Evolutionary conservation across 2,888 invertebrate genomes (phyloP).

Genomic region (Nomada goodeniana): DNA sequence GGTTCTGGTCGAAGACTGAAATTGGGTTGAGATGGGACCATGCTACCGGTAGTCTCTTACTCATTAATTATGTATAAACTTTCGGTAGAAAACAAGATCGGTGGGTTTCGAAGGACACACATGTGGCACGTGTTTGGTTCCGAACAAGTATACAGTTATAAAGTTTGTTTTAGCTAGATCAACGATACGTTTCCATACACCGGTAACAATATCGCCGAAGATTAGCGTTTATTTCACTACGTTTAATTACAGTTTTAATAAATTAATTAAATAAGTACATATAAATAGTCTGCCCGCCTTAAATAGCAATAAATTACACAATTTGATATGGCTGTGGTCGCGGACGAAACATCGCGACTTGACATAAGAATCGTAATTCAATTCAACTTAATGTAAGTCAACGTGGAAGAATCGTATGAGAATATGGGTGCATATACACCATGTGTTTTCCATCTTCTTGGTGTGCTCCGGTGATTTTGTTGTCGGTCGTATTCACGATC

Average conservation of each 20-base stretch:
- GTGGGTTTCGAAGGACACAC: neutral
- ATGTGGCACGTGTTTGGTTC: neutral
- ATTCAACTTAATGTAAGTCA: neutral
- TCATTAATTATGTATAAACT: conserved; percentile 77
- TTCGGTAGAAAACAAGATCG: conserved; percentile 73
- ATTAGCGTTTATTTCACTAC: conserved; percentile 58
- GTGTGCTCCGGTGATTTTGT: too few species aligned
- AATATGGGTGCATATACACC: too few species aligned
- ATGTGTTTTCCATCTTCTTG: too few species aligned
- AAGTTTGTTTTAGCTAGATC: neutral
- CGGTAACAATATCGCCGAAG: conserved; percentile 75
- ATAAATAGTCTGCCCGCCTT: conserved; percentile 66
- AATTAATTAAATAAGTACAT: conserved; percentile 76
- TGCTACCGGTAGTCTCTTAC: conserved; percentile 48
- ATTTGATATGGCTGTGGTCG: conserved; percentile 68
- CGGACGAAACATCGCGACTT: conserved; percentile 3
- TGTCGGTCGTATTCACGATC: neutral
- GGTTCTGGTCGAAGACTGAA: conserved; percentile 69
- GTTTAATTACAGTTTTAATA: conserved; percentile 74
- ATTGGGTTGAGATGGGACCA: conserved; percentile 60
- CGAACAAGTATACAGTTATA: neutral
- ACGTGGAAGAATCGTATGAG: too few species aligned
- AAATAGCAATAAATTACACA: conserved; percentile 66
- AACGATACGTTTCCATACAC: too few species aligned
- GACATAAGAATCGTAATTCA: neutral